Conservation (phyloP, 2,797 vertebrate genomes). For the Cottoperca gobio region DNA sequence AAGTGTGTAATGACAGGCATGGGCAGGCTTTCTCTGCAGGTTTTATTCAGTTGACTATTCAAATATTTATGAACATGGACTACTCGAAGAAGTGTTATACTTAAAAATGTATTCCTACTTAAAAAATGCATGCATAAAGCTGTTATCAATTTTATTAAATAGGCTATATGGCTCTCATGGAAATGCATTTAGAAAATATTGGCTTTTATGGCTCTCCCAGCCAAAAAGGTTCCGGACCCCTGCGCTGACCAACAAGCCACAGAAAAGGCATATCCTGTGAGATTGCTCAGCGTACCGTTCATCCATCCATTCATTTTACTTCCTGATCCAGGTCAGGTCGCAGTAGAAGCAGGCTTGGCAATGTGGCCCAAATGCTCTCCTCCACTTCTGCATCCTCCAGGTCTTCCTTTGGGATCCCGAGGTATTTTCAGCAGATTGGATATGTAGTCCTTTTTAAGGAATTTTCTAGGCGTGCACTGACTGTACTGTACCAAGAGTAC, state of each 20-base stretch:
- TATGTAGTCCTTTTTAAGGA: neutral
- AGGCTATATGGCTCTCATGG: too few species aligned
- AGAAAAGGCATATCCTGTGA: too few species aligned
- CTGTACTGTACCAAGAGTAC: neutral
- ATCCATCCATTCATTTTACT: neutral
- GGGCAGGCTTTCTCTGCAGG: slow-evolving; percentile 2
- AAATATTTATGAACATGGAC: slow-evolving; percentile 19
- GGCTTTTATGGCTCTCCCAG: too few species aligned
- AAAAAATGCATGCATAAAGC: too few species aligned
- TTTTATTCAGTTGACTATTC: slow-evolving; percentile 39
- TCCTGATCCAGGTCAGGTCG: too few species aligned
- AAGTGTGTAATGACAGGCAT: slow-evolving; percentile 16
- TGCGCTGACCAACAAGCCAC: neutral
- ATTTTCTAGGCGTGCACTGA: neutral
- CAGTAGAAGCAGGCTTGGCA: too few species aligned
- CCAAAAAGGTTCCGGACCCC: too few species aligned
- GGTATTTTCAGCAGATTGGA: neutral
- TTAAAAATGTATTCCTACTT: too few species aligned
- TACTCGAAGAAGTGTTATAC: too few species aligned
- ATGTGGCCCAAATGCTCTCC: neutral
- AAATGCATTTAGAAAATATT: too few species aligned
- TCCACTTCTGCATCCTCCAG: neutral
- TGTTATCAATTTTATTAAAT: too few species aligned
- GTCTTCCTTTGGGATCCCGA: neutral
- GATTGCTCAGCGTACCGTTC: neutral